Percentiles rank a stretch among this genome's conserved stretches.
Evolutionary conservation across 1,140 invertebrate species (phyloP).

Genomic region (Spodoptera frugiperda): DNA sequence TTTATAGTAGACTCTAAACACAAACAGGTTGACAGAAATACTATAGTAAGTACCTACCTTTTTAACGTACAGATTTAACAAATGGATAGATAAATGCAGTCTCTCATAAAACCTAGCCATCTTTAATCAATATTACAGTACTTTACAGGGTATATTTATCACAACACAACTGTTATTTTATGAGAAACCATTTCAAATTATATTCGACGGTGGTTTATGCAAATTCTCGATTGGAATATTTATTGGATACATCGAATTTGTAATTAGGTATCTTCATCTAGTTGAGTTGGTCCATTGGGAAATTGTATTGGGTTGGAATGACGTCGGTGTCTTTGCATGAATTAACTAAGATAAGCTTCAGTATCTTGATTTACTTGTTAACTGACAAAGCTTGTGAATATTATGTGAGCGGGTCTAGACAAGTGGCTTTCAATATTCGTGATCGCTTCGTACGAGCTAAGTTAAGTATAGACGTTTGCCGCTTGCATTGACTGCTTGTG

Average conservation of each 20-base stretch:
- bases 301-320: slow-evolving; percentile 69
- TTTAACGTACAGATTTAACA: no score
- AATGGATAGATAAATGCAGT: no score
- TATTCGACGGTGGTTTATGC: slow-evolving; percentile 57
- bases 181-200: no score
- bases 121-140: no score
- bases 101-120: no score
- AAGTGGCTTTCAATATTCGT: neutral
- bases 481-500: no score
- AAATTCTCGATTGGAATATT: slow-evolving; percentile 80
- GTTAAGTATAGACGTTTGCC: no score
- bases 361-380: slow-evolving; percentile 45
- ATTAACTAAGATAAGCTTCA: slow-evolving; percentile 42
- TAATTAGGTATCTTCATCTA: slow-evolving; percentile 76
- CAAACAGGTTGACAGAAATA: no score
- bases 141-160: no score
- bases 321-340: slow-evolving; percentile 65
- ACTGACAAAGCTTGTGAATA: slow-evolving; percentile 37
- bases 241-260: slow-evolving; percentile 79
- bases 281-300: slow-evolving; percentile 67
- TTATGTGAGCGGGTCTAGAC: slow-evolving; percentile 23
- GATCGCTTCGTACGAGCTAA: neutral
- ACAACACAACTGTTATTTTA: no score
- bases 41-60: no score
- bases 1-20: no score